phyloP scores from a whole-genome alignment of 2,113 vertebrate species.

The Tursiops truncatus region DNA sequence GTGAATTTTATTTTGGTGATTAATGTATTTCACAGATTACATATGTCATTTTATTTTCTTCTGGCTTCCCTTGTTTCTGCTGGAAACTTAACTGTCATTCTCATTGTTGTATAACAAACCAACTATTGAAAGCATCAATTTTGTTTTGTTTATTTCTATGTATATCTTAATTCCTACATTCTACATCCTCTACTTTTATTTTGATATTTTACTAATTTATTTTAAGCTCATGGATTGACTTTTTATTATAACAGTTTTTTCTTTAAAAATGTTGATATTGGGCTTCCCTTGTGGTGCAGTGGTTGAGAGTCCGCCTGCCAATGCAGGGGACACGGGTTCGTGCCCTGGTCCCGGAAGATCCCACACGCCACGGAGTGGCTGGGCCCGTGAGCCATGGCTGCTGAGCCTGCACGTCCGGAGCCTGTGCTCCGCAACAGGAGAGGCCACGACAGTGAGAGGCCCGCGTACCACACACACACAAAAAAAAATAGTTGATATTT shows the following conservation, averaged over 20 bases:
- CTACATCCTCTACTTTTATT: neutral
- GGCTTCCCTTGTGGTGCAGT: too few relatives aligned
- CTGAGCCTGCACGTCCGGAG: too few relatives aligned
- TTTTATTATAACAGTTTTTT: neutral
- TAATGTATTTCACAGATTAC: neutral
- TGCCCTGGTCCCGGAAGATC: too few relatives aligned
- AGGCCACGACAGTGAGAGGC: too few relatives aligned
- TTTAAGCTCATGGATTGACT: neutral
- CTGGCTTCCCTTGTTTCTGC: neutral
- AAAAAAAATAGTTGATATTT: neutral
- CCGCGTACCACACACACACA: too few relatives aligned
- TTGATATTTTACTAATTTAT: neutral
- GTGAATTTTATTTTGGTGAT: neutral
- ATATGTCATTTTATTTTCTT: neutral
- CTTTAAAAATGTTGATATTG: neutral
- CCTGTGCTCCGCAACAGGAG: too few relatives aligned
- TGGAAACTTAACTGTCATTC: neutral
- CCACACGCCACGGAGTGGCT: fast-evolving
- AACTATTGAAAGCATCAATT: neutral
- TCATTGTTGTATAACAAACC: neutral
- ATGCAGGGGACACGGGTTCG: too few relatives aligned
- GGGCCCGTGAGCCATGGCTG: too few relatives aligned
- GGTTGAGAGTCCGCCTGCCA: too few relatives aligned
- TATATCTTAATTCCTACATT: neutral
- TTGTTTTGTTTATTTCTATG: neutral